Evolutionary conservation across 2,797 vertebrate genomes (phyloP).

Genomic region (Valencia hispanica): DNA sequence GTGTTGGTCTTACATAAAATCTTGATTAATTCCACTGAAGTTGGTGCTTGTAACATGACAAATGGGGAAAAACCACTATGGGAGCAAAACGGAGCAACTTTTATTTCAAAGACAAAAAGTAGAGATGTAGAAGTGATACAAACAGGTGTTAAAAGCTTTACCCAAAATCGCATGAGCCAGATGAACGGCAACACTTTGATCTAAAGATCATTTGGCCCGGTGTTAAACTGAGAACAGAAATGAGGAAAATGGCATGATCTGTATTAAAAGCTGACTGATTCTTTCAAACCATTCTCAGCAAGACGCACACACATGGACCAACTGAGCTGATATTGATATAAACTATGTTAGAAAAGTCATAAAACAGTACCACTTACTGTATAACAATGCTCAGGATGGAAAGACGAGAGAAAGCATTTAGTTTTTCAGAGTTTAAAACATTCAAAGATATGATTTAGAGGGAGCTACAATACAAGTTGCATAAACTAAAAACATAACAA

Average conservation of each 20-base stretch:
- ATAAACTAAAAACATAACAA: slow-evolving; percentile 46
- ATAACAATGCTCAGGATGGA: slow-evolving; percentile 63
- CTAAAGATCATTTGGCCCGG: slow-evolving; percentile 6
- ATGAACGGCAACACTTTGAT: slow-evolving; percentile 9
- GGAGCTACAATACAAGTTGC: slow-evolving; percentile 43
- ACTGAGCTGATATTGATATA: slow-evolving; percentile 47
- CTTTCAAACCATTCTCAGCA: slow-evolving; percentile 72
- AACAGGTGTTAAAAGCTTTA: background rate
- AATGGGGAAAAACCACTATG: background rate
- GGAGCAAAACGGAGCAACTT: background rate
- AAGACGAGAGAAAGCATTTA: slow-evolving; percentile 57
- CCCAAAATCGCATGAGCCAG: background rate
- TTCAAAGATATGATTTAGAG: slow-evolving; percentile 44
- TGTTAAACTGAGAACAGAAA: slow-evolving; percentile 38
- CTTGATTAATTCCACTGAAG: background rate
- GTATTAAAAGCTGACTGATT: slow-evolving; percentile 81
- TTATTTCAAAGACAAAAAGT: slow-evolving; percentile 1
- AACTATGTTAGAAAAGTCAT: slow-evolving; percentile 67
- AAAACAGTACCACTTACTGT: slow-evolving; percentile 60
- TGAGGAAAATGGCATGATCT: slow-evolving; percentile 74
- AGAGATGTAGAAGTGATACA: slow-evolving; percentile 4
- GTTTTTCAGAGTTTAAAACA: slow-evolving; percentile 53
- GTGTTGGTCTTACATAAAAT: background rate
- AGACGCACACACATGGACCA: slow-evolving; percentile 52
- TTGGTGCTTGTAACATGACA: background rate